phyloP scores from a whole-genome alignment of 2,113 vertebrate species.

The Columba janthina region DNA sequence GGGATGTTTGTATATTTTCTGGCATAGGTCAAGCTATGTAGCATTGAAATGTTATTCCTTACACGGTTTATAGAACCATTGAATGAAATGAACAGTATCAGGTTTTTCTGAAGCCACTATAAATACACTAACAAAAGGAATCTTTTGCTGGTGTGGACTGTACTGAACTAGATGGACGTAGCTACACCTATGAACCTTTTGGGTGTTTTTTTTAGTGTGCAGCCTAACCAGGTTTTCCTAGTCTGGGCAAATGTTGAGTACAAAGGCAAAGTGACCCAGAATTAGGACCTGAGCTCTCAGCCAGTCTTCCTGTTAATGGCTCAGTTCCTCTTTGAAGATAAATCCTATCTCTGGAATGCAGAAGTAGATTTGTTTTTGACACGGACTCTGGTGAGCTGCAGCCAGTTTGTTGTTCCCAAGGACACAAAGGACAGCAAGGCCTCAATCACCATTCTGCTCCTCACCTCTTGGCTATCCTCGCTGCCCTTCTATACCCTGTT shows the following conservation, averaged over 20 bases:
- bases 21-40: not conserved
- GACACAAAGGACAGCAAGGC: not conserved
- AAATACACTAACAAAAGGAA: not conserved
- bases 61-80: not conserved
- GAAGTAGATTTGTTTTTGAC: not conserved
- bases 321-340: constrained; percentile 2
- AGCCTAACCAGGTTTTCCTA: not conserved
- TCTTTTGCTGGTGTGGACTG: not conserved
- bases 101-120: not conserved
- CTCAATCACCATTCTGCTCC: not conserved
- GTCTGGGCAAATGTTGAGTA: not conserved
- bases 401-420: constrained; percentile 21
- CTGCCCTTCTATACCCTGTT: not conserved
- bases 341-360: constrained; percentile 23
- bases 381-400: not conserved
- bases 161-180: not conserved
- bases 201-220: too few relatives aligned
- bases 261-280: not conserved
- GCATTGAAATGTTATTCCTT: not conserved
- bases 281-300: not conserved
- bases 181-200: not conserved
- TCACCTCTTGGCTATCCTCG: not conserved
- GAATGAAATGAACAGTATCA: not conserved
- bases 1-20: not conserved
- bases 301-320: not conserved